Base-by-base conservation (phyloP, 2,888 invertebrate species). In the Chouioia cunea region DNA sequence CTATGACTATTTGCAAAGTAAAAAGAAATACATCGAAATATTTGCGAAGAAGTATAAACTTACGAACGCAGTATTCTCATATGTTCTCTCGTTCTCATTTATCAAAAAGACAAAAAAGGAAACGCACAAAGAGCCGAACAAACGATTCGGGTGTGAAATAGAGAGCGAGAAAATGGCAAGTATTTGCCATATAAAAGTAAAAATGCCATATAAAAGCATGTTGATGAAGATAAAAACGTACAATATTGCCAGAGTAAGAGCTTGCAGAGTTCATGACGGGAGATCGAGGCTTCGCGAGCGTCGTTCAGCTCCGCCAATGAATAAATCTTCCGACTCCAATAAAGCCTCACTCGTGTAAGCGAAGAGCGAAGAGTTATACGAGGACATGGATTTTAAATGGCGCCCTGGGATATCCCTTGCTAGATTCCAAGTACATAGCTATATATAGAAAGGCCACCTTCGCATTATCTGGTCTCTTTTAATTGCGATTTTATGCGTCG, bases 401-500 rank as follows among this genome's bases (percentile, higher is more conserved):
- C 72, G 44, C 69, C 68, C 63, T 48, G 63, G 60, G 65, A 65
- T 36, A 27, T 16, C 27, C 18, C 16, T 27, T 15, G 60, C 62
- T 58, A 71, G 60, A 63, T 65, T 47, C 53, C 23, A 18, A 50
- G 48, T 70, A 59, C 56, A 58, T 60, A 59, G 46, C 65, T 57
- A 57, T 72, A 52, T 72, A 65, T 64, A 46, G 36, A 36, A 36
- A 36, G 36, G 12, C 36, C 36, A 36, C 36, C 64, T 58, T 12
- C 36, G 36, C 36, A 36, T 36, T 36, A 36, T 36, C 36, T 18
- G 44, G 53, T 23, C 65, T 23, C 66, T 76, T 78, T 78, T 79
- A 80, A 80, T 80, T 78, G 78, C 74, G 74, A 79, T 80, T 80
- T 81, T 80, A 80, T 79, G 73, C 78, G 73, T 77, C 48, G 77